Evolutionary conservation across 2,888 invertebrate species (phyloP).

Genomic region (Dryocosmus kuriphilus): DNA sequence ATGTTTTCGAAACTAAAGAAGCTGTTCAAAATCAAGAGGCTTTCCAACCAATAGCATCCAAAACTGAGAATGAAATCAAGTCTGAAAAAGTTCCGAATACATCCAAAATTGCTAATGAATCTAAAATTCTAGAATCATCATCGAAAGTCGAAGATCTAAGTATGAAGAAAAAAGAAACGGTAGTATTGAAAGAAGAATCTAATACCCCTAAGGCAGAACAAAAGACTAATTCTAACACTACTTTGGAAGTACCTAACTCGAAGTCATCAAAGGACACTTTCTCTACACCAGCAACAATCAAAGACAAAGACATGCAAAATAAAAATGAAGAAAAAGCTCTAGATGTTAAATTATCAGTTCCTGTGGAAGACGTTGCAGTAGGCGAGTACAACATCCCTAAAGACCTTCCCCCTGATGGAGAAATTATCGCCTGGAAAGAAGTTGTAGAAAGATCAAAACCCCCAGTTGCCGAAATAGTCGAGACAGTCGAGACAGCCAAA

Average conservation of each 20-base stretch:
- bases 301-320: background rate
- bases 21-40: background rate
- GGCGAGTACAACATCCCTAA: constrained; percentile 45
- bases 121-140: constrained; percentile 40
- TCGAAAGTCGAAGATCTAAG: background rate
- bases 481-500: background rate
- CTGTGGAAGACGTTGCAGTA: background rate
- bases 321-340: constrained; percentile 51
- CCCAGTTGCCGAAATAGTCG: constrained; percentile 8
- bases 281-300: background rate
- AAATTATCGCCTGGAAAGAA: constrained; percentile 64
- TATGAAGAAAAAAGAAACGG: background rate
- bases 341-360: background rate
- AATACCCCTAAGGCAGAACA: background rate
- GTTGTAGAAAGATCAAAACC: constrained; percentile 56
- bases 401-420: constrained; percentile 50
- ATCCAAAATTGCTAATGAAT: constrained; percentile 24
- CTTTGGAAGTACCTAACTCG: background rate
- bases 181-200: background rate
- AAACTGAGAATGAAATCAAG: background rate
- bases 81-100: constrained; percentile 1
- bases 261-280: background rate
- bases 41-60: background rate
- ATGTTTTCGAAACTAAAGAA: background rate
- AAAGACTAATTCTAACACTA: background rate